Base-by-base conservation (phyloP, 2,888 invertebrate species). In the Nomada fucata region DNA sequence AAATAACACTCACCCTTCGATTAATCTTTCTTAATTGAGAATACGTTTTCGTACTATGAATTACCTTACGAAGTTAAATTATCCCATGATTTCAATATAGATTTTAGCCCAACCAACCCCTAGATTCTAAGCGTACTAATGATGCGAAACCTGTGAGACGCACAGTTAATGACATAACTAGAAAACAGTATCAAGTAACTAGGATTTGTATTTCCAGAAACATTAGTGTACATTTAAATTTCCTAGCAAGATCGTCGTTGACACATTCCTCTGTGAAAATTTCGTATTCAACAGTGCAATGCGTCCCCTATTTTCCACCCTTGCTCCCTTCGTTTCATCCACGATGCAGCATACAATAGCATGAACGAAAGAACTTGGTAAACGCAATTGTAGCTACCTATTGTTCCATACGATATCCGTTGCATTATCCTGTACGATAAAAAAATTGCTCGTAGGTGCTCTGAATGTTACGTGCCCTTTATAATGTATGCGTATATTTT, bases 391-490 rank as follows among this genome's bases (percentile, higher is more conserved):
- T 64, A 57, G 5, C 13, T 15, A 55, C 11, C 20, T 52, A 47
- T 60, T 26, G 7, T 44, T 55, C 63, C 55, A 11, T 69, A 26
- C 29, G 18, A 65, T 72, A 75, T 47, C 47, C 64, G 67, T 76
- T 79, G 74, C 70, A 82, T 74, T 65, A 74, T 65, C 77, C 83
- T 83, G 52, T 60, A 61, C 15, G n/a, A 74, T 18, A 13, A 71
- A 18, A 71, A 18, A 55, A 76, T 29, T 68, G 57, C 73, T 79
- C 63, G 70, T 59, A 60, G 64, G 74, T 64, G 81, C 76, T 70
- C 60, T 65, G 59, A 65, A 76, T 59, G 36, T 71, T 50, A 60
- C 36, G 65, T 47, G 73, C 71, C 59, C 10, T 29, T 44, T 59
- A 59, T 23, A 64, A 15, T 57, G 29, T 71, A 57, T 55, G n/a